Base-by-base conservation (phyloP, 2,113 vertebrate species). In the Coracopsis vasa region DNA sequence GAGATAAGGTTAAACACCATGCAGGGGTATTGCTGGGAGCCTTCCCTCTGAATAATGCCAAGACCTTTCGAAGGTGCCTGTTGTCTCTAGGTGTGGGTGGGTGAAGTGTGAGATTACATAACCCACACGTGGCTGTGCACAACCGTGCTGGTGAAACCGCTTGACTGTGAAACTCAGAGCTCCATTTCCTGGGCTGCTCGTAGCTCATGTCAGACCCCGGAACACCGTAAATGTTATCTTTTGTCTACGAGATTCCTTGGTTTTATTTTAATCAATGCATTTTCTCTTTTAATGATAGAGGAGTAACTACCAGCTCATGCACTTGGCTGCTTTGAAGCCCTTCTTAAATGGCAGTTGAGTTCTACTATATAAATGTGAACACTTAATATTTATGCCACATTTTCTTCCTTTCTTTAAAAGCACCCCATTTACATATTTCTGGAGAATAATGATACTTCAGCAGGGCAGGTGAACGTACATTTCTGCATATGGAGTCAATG, bases 61-160 rank as follows among this genome's bases (percentile, higher is more conserved):
- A 91, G 96, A 94, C 94, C 94, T 96, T 95, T 96, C 14, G 21
- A 89, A 96, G 92, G 85, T 60, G 94, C 90, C 88, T 94, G 91
- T 94, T 95, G 94, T 96, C 88, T 96, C 86, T 91, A 93, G 92
- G 93, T 83, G 95, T 95, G 89, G 94, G 96, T 9, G 94, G 86
- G 71, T 83, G 92, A 96, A 94, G 94, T 96, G 94, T 85, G 90
- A 94, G 50, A 89, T 97, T 96, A 94, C 95, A 95, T 95, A 97
- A 97, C 78, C 28, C 85, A 64, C 91, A 94, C 11, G 71, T 54
- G 62, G 93, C 87, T 84, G 75, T 82, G 83, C 95, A 96, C 92
- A 95, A 70, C 94, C 69, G 3, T 27, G 50, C 88, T 20, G 88
- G 89, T 61, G 77, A 85, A 74, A 89, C 88, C 8, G 4, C 66